A percentile compares a stretch with the other conserved stretches of the same genome.
Conservation (phyloP, 2,888 invertebrate species). For the Aplocera efformata region DNA sequence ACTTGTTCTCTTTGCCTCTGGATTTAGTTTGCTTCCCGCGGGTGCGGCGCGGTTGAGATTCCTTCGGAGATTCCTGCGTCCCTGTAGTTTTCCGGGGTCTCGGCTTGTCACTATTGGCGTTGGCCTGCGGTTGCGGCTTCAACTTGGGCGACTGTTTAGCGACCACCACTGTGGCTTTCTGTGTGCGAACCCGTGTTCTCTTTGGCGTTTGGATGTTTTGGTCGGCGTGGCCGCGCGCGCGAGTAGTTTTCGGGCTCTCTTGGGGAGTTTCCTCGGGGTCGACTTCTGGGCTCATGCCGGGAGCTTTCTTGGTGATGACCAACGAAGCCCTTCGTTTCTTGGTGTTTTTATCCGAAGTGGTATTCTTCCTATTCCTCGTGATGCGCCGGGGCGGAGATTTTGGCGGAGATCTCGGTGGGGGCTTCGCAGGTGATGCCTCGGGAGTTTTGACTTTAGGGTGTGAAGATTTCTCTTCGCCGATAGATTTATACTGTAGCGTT, state of each 20-base stretch:
- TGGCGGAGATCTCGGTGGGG: background rate
- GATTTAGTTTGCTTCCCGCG: conserved; percentile 19
- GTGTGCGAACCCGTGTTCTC: conserved; percentile 37
- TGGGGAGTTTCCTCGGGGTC: conserved; percentile 16
- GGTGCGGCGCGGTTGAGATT: conserved; percentile 26
- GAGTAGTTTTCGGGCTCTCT: conserved; percentile 29
- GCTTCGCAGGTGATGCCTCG: conserved; percentile 5
- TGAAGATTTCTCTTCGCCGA: background rate
- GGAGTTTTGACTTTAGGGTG: conserved; percentile 3
- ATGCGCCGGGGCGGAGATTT: conserved; percentile 13
- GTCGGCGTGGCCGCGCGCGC: conserved; percentile 25
- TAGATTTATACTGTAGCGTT: conserved; percentile 3
- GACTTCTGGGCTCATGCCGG: conserved; percentile 31
- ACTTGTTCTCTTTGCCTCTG: conserved; percentile 27
- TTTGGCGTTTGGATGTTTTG: conserved; percentile 36
- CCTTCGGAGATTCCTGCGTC: conserved; percentile 33
- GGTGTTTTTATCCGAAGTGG: conserved; percentile 2
- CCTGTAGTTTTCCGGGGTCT: conserved; percentile 11
- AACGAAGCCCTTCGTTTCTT: conserved; percentile 40
- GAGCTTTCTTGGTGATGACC: conserved; percentile 49
- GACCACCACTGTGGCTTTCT: conserved; percentile 35
- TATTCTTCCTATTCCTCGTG: conserved; percentile 32
- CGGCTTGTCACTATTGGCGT: too few relatives aligned
- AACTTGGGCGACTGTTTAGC: conserved; percentile 44
- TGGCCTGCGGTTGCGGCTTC: conserved; percentile 32